phyloP scores from a whole-genome alignment of 2,888 invertebrate genomes.

The Scaeva pyrastri region DNA sequence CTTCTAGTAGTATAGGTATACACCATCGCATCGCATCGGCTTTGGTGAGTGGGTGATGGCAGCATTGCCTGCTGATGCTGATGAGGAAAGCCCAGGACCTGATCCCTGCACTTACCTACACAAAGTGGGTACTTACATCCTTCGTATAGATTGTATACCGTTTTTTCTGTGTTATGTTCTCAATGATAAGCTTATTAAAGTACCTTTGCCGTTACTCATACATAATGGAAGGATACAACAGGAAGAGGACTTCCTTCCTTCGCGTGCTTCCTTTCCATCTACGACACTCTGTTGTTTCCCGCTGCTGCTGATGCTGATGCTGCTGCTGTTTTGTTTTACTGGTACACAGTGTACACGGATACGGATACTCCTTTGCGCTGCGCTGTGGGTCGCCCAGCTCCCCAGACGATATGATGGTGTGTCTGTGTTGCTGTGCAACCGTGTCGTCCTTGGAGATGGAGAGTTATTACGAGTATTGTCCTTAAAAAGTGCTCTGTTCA shows the following conservation, averaged over 20 bases:
- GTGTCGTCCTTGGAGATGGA: slow-evolving; percentile 60
- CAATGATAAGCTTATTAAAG: slow-evolving; percentile 76
- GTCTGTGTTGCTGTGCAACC: slow-evolving; percentile 39
- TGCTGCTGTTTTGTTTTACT: slow-evolving; percentile 46
- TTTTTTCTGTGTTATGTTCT: slow-evolving; percentile 69
- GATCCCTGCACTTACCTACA: slow-evolving; percentile 74
- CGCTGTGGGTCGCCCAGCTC: not conserved
- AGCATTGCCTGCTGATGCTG: not conserved
- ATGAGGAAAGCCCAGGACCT: slow-evolving; percentile 29
- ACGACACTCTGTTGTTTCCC: slow-evolving; percentile 54
- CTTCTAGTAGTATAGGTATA: too few species aligned
- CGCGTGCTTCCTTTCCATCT: slow-evolving; percentile 38
- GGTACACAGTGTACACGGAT: not conserved
- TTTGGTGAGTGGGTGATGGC: not conserved
- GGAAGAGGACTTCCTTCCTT: slow-evolving; percentile 74
- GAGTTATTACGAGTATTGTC: slow-evolving; percentile 66
- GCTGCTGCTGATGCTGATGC: slow-evolving; percentile 42
- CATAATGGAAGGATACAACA: slow-evolving; percentile 74
- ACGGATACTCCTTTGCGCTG: not conserved
- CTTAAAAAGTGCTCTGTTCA: slow-evolving; percentile 34
- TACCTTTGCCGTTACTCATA: slow-evolving; percentile 74
- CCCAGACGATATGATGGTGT: slow-evolving; percentile 12
- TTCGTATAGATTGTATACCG: slow-evolving; percentile 66
- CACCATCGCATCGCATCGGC: not conserved
- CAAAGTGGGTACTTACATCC: slow-evolving; percentile 72